Evolutionary conservation across 2,797 vertebrate species (phyloP), one percentile per base, ranked within the genome.

Genomic region (Scyliorhinus canicula): DNA sequence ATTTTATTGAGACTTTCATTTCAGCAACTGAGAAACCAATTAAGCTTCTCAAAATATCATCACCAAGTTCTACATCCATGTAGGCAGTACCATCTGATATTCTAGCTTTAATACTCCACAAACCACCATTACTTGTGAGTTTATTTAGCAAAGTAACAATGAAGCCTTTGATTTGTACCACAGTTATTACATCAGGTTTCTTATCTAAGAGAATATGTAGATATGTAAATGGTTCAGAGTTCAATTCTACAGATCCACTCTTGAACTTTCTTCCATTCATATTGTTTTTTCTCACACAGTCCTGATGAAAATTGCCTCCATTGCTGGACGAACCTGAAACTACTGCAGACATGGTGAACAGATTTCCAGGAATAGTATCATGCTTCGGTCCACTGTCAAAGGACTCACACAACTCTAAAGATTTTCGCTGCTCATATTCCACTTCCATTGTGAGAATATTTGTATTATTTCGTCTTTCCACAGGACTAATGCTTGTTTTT

Each of bases 61-160:
- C 96, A 31, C 97, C 98, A 96, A 99, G 97, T 95, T 98, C 97
- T 95, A 98, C 98, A 79, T 99, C 98, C 96, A 99, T 96, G 96
- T 99, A 99, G 40, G 97, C 98, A 0, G 98, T 98, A 24, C 99
- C 99, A 52, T 99, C 99, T 6, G 99, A 99, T 97, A 99, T 97
- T 95, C 98, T 98, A 77, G 98, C 98, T 28, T 96, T 97, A 95
- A 99, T 93, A 95, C 96, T 96, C 99, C 99, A 99, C 82, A 95
- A 95, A 0, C 98, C 98, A 47, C 96, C 97, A 93, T 19, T 98
- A 96, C 96, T 97, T 95, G 96, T 98, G 50, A 99, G 97, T 95
- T 98, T 99, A 95, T 98, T 98, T 95, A 98, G 96, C 14, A 99
- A 98, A 50, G 99, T 99, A 95, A 99, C 98, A 95, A 99, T 98